Evolutionary conservation across 2,113 vertebrate species (phyloP), one percentile per base, ranked within the genome.

Genomic region (Dasyornis broadbenti): DNA sequence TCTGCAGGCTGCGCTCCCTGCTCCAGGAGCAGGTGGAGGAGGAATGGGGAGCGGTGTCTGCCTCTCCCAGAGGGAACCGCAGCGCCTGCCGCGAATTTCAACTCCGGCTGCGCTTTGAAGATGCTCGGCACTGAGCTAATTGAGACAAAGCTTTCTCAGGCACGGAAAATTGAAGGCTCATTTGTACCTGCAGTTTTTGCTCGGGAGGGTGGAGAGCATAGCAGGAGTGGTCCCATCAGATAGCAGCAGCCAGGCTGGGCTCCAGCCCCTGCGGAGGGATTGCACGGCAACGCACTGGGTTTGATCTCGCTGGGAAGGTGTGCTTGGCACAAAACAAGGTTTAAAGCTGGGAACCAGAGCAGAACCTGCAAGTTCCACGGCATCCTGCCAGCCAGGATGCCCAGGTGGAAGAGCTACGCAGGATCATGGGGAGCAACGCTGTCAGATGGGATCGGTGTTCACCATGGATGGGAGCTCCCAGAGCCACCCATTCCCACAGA

Each of bases 81-180:
- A 65, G 54, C 1, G 0, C n/a, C 50, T 9, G 39, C 20, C 3
- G 1, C 0, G 0, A 27, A 15, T 57, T 37, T 31, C 76, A 50
- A 8, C 11, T 71, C 40, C 0, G 0, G 23, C 40, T 39, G 33
- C 44, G 12, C 77, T 84, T 23, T 78, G 73, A 75, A 86, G 54
- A 5, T 0, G 1, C 66, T 71, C 5, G 1, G 65, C 49, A 11
- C 28, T 1, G 2, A 76, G 59, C 49, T 80, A 44, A 93, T 3
- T 7, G 50, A 92, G 89, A 80, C 6, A 2, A 52, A 54, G 56
- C 37, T 52, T 40, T 84, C 86, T 49, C 77, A 71, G 37, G 61
- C 44, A 35, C 2, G 0, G 9, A 39, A 50, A 21, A 47, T 1
- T 11, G 21, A 33, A 23, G 28, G 9, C 88, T 63, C 45, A 15